Evolutionary conservation across 2,888 invertebrate genomes (phyloP), one percentile per base, ranked within the genome.

Genomic region (Chorisops tibialis): DNA sequence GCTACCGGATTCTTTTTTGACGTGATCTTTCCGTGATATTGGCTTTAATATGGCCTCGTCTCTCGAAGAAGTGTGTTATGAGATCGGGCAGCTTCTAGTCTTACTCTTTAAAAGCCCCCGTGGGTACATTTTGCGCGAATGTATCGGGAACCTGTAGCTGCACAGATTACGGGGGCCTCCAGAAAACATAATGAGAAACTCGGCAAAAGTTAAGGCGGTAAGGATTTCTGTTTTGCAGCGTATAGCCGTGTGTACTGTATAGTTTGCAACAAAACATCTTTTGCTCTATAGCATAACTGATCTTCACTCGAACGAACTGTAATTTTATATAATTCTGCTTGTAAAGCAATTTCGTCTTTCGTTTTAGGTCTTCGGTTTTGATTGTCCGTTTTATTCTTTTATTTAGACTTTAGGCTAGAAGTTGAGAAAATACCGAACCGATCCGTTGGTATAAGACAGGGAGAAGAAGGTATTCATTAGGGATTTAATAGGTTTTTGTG

Each of bases 271-370:
- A n/a, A 54, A 54, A 54, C 24, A 54, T 30, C 45, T 30, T 24
- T 56, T 56, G 18, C 43, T 19, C 35, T 45, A 30, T 16, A 11
- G 38, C 48, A 9, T 19, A 63, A 52, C 48, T 51, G 59, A 43
- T 52, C 63, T 54, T 50, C 50, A 60, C 47, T 48, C 60, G 54
- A 54, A 63, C 45, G 49, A 63, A 63, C 63, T 59, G 63, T 63
- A 63, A 63, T 63, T 63, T 63, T 49, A 43, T 52, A 63, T 63
- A 63, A 63, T 63, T 63, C 54, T 45, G 59, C 48, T 54, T 49
- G 49, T 30, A 39, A 43, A 54, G 63, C 54, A 63, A 63, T 63
- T 63, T 54, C 52, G 38, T 63, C 21, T 59, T 39, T 47, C 30
- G 54, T 54, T 48, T 63, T 63, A 41, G 11, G 24, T 38, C 43